Percentiles rank a stretch among this genome's conserved stretches.
Conservation (phyloP, 2,797 vertebrate genomes). For the Lateolabrax maculatus region DNA sequence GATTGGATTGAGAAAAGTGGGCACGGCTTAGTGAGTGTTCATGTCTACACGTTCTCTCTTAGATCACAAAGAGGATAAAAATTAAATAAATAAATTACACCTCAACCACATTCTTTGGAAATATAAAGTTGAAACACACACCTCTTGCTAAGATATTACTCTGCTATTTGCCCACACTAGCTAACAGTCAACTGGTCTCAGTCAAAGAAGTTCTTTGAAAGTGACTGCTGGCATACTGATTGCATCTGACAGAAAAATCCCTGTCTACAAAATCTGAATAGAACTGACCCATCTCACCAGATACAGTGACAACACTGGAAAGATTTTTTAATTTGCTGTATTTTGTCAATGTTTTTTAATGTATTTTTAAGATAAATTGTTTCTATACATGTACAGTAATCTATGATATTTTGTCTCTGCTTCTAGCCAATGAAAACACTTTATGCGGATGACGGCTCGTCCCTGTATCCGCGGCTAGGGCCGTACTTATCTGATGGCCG, state of each 20-base stretch:
- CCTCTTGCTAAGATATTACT: background rate
- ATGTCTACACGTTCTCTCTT: too few relatives aligned
- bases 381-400: background rate
- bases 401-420: background rate
- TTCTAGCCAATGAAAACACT: slow-evolving; percentile 87
- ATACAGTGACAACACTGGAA: background rate
- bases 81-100: too few relatives aligned
- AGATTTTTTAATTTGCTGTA: too few relatives aligned
- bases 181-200: background rate
- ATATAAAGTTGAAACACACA: too few relatives aligned
- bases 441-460: slow-evolving; percentile 75
- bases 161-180: background rate
- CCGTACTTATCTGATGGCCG: slow-evolving; percentile 93
- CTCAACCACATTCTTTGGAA: too few relatives aligned
- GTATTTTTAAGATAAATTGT: background rate
- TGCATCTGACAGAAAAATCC: background rate
- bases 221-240: background rate
- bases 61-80: too few relatives aligned
- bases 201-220: background rate
- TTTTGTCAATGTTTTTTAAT: too few relatives aligned
- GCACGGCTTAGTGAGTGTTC: too few relatives aligned
- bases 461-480: slow-evolving; percentile 75
- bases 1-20: background rate
- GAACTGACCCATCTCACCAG: background rate
- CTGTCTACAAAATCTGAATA: background rate